Evolutionary conservation across 1,140 invertebrate species (phyloP), one percentile per base, ranked within the genome.

Genomic region (Diplogasteroides magnus): DNA sequence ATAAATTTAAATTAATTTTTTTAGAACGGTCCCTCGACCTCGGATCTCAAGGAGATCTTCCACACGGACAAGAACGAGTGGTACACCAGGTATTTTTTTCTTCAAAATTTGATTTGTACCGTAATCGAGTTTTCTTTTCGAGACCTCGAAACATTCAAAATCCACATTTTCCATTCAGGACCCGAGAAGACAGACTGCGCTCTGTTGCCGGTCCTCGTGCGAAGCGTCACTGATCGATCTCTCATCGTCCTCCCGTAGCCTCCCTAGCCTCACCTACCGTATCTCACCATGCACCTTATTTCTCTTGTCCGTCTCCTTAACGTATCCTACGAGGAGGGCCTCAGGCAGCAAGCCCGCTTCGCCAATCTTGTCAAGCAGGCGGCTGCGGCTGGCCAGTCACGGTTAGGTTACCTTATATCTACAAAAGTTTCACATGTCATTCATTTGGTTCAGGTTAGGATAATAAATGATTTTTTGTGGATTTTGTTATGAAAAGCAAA

Each of bases 141-240:
- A 11, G 6, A 11, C 19, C 19, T 48, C 6, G 6, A 48, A 48
- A 48, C 19, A 48, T 19, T 11, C 6, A 48, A 48, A 11, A 48
- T 48, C 19, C 19, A 11, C 19, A 19, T 6, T 19, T 48, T 48
- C 37, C 6, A 48, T 11, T 48, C 65, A 72, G 68, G 27, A 68
- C 76, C 25, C 78, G 78, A 14, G 78, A 80, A 72, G 78, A 77
- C 13, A 66, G 77, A 23, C 69, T 80, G 23, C 75, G 80, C 48
- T 64, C 63, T 27, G 70, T 71, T 13, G 73, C 77, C 3, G 77
- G 77, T 26, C 77, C 77, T 2, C 26, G 72, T 55, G 73, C 76
- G 19, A 77, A 77, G 26, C 61, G 55, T 25, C 25, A 68, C 26
- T 68, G 55, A 68, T 25, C 15, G 31, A 31, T 61, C 64, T 57